Evolutionary conservation across 2,797 vertebrate species (phyloP).

Genomic region (Rhinogobio ventralis): DNA sequence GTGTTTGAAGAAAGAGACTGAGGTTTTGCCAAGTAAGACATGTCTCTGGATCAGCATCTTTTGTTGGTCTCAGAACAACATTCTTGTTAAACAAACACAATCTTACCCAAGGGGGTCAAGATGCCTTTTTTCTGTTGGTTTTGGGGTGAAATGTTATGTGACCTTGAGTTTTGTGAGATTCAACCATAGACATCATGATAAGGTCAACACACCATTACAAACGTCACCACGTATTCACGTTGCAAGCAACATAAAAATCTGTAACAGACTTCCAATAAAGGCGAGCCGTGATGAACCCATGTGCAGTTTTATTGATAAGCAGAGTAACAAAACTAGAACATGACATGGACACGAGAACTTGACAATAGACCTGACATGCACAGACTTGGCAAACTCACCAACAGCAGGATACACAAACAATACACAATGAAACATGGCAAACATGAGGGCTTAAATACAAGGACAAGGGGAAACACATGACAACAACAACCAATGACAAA

Average conservation of each 20-base stretch:
- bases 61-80: background rate
- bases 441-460: background rate
- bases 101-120: background rate
- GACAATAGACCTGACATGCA: background rate
- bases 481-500: background rate
- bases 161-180: background rate
- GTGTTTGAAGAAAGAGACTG: background rate
- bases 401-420: background rate
- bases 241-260: background rate
- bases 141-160: background rate
- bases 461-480: background rate
- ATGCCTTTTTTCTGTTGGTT: background rate
- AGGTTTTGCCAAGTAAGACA: background rate
- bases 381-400: background rate
- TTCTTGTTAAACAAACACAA: background rate
- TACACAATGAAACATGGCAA: background rate
- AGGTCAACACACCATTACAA: background rate
- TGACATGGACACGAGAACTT: background rate
- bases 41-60: constrained; percentile 7
- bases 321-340: background rate
- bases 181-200: background rate
- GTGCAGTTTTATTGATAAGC: background rate
- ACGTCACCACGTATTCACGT: background rate
- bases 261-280: no score
- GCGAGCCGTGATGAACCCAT: no score